Evolutionary conservation across 1,140 invertebrate genomes (phyloP).

Genomic region (Drosophila parvula): DNA sequence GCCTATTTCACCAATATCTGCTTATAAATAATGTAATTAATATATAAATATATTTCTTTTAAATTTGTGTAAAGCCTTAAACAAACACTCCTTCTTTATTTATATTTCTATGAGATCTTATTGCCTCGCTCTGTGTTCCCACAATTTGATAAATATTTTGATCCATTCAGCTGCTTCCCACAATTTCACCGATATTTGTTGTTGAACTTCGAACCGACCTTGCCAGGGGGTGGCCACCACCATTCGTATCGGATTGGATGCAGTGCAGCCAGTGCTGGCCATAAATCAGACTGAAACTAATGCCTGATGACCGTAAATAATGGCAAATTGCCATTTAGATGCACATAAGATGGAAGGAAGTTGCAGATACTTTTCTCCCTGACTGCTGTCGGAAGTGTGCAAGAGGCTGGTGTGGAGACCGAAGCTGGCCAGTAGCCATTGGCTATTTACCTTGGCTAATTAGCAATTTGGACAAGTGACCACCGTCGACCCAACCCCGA

Average conservation of each 20-base stretch:
- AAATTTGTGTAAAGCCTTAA: too few species aligned
- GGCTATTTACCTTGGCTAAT: conserved; percentile 59
- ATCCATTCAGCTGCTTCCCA: conserved; percentile 4
- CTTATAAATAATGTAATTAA: too few species aligned
- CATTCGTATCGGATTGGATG: conserved; percentile 24
- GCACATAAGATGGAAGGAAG: conserved; percentile 35
- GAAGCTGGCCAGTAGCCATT: conserved; percentile 42
- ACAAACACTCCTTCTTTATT: too few species aligned
- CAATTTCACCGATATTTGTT: conserved; percentile 16
- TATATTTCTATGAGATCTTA: too few species aligned
- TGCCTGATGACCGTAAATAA: conserved; percentile 55
- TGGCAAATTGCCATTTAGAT: conserved; percentile 63
- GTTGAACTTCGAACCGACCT: conserved; percentile 3
- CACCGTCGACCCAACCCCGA: conserved; percentile 29
- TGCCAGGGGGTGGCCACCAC: conserved; percentile 17
- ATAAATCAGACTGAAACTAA: conserved; percentile 26
- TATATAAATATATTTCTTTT: too few species aligned
- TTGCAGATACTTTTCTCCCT: conserved; percentile 11
- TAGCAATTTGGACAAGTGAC: conserved; percentile 58
- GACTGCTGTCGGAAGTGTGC: conserved; percentile 34
- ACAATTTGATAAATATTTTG: neutral
- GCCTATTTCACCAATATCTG: too few species aligned
- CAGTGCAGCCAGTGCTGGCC: conserved; percentile 21
- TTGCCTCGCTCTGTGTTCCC: neutral
- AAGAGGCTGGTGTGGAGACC: conserved; percentile 4